These are phyloP conservation scores for Scrobipalpa costella DNA, from an alignment of 2,888 invertebrate genomes.

Conservation along the genomic window DNA sequence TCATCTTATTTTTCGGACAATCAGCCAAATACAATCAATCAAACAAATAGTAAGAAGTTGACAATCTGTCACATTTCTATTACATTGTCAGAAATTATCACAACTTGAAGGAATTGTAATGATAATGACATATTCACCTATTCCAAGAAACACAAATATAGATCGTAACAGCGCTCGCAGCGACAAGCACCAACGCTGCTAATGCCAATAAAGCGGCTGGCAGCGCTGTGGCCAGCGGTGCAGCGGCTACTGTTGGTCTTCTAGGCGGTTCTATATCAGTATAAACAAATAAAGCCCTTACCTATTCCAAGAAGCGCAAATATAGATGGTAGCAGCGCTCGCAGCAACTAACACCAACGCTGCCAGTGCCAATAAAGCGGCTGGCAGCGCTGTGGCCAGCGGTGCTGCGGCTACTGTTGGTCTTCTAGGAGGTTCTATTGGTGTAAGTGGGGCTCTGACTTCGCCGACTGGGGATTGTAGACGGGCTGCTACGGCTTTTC, in stretches of 20 bases:
- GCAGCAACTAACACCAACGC: conserved; percentile 94
- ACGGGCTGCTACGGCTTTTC: conserved; percentile 48
- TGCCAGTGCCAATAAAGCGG: conserved; percentile 93
- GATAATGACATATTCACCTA: too few relatives aligned
- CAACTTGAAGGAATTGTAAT: too few relatives aligned
- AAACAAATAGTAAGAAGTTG: too few relatives aligned
- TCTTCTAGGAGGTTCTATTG: conserved; percentile 45
- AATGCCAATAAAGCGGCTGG: conserved; percentile 94
- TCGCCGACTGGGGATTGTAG: conserved; percentile 80
- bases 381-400: conserved; percentile 88
- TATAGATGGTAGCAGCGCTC: conserved; percentile 93
- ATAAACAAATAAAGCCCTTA: conserved; percentile 55
- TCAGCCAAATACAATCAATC: too few relatives aligned
- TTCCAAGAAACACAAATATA: conserved; percentile 97
- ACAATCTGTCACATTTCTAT: too few relatives aligned
- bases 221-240: conserved; percentile 84
- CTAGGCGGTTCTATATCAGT: conserved; percentile 42
- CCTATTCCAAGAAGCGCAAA: conserved; percentile 97
- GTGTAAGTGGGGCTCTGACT: conserved; percentile 75
- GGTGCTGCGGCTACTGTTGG: conserved; percentile 64
- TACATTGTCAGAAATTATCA: too few relatives aligned
- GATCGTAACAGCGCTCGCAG: conserved; percentile 93
- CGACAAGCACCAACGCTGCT: conserved; percentile 92
- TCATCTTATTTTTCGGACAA: too few relatives aligned
- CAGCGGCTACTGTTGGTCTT: conserved; percentile 56